These are phyloP conservation scores for Sternarchorhynchus goeldii DNA, from an alignment of 2,797 vertebrate species.

Conservation along the genomic window DNA sequence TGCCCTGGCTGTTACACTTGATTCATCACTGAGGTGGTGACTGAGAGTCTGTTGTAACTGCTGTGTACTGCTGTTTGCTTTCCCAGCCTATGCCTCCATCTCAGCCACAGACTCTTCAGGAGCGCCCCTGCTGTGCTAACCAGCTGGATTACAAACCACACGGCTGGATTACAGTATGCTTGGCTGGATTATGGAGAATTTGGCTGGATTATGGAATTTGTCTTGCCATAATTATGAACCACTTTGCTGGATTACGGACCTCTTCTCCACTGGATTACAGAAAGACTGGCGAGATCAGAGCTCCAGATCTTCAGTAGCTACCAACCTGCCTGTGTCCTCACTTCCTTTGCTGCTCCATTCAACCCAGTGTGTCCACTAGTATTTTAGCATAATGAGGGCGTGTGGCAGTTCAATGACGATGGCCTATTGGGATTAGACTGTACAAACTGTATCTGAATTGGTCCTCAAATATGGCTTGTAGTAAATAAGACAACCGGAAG, in stretches of 20 bases:
- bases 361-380: neutral
- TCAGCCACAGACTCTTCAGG: slow-evolving; percentile 88
- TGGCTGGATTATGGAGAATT: neutral
- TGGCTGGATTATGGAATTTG: neutral
- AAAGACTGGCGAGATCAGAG: neutral
- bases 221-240: neutral
- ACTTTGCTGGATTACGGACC: neutral
- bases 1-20: neutral
- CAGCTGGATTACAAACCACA: neutral
- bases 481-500: no score
- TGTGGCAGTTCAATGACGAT: no score
- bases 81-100: slow-evolving; percentile 72
- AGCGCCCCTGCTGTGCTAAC: slow-evolving; percentile 83
- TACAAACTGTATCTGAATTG: no score
- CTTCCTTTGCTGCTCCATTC: neutral
- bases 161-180: neutral
- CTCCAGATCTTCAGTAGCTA: neutral
- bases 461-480: no score
- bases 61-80: slow-evolving; percentile 5
- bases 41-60: neutral
- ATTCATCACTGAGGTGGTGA: neutral
- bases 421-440: neutral
- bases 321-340: no score
- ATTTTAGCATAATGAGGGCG: neutral
- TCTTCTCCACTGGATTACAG: neutral